Evolutionary conservation across 2,113 vertebrate genomes (phyloP).

Genomic region (Pseudolaguvia tuberculata): DNA sequence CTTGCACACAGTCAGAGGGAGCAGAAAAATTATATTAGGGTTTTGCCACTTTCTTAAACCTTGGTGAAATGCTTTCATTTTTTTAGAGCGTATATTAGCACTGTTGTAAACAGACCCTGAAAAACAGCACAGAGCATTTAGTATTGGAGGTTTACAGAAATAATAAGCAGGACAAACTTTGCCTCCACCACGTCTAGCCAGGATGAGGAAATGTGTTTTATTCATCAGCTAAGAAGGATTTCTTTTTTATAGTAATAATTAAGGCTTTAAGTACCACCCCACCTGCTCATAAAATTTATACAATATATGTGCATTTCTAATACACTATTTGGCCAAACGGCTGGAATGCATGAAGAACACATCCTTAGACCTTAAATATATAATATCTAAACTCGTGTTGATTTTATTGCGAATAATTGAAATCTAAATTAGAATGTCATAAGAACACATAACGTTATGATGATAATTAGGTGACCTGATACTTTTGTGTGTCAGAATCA

Average conservation of each 20-base stretch:
- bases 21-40: conserved; percentile 38
- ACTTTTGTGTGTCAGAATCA: neutral
- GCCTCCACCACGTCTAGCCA: conserved; percentile 31
- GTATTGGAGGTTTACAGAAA: neutral
- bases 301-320: too few relatives aligned
- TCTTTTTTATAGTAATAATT: conserved; percentile 27
- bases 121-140: conserved; percentile 21
- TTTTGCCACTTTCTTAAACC: conserved; percentile 7
- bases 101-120: conserved; percentile 30
- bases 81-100: conserved; percentile 8
- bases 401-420: too few relatives aligned
- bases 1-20: conserved; percentile 40
- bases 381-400: too few relatives aligned
- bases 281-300: conserved; percentile 1
- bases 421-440: too few relatives aligned
- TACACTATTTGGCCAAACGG: too few relatives aligned
- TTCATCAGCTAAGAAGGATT: conserved; percentile 9
- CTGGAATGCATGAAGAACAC: too few relatives aligned
- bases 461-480: too few relatives aligned
- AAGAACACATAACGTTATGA: too few relatives aligned
- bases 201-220: conserved; percentile 13
- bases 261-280: conserved; percentile 3
- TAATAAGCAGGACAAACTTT: neutral
- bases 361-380: too few relatives aligned
- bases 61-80: conserved; percentile 5